Base-by-base conservation (phyloP, 64 coral and sea anemone genomes). In the Actinia equina region DNA sequence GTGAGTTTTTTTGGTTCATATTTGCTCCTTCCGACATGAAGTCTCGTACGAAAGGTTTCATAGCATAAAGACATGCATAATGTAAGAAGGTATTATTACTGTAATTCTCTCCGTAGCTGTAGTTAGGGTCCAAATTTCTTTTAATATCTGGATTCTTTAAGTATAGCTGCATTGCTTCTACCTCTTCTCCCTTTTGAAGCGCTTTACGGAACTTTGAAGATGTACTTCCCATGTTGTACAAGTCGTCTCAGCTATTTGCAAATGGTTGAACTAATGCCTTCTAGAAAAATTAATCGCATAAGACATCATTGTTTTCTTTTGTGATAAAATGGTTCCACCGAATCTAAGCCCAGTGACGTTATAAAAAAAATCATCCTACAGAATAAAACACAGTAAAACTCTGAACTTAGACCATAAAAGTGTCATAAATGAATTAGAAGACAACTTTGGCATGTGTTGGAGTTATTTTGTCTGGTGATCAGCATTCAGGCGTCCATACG, bases 191-290 rank as follows among this genome's bases (percentile, higher is more conserved):
- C 13, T 90, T 94, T 84, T 99, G 97, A n/a, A 99, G 85, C 1
- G 97, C 93, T 99, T 99, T 95, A 2, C 93, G 90, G 59, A 99
- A 93, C 59, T 99, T 99, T 16, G 97, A 93, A 7, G 97, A 86
- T 16, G 91, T 84, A 52, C 90, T 95, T 59, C 97, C 97, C 97
- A 99, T 99, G 1, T 79, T 81, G 8, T 18, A 27, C 20, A 51
- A 88, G 44, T 85, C 2, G 44, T 85, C 2, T 58, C 4, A 65
- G n/a, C n/a, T 30, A 11, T 37, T 37, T 37, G 25, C 27, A 25
- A 74, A 41, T 20, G 55, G 55, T 23, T n/a, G 20, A 65, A 65
- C n/a, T 20, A 23, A 20, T 65, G 62, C 20, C 19, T 65, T 30
- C 12, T 14, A 74, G 22, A 41, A 74, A 25, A 12, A 22, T 11